These are phyloP conservation scores for Chironomus tepperi DNA, from an alignment of 1,140 invertebrate species.

Conservation along the genomic window DNA sequence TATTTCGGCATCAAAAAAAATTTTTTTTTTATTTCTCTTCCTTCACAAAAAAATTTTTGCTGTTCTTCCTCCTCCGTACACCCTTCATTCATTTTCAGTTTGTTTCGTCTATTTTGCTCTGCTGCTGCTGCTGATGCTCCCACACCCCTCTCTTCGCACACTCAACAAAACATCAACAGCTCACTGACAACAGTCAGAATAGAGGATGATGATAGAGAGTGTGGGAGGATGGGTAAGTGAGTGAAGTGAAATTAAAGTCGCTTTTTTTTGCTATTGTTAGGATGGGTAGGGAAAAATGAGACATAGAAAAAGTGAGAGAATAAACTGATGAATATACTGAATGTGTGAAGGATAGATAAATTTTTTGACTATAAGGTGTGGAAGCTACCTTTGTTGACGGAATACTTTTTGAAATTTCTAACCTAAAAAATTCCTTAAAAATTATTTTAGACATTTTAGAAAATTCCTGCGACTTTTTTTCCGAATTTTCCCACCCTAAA, in stretches of 20 bases:
- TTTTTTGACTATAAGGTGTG: neutral
- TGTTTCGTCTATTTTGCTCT: neutral
- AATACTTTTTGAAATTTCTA: too few species aligned
- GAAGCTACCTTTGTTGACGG: neutral
- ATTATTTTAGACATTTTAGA: too few species aligned
- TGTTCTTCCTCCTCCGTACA: neutral
- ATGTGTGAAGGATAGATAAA: constrained; percentile 10
- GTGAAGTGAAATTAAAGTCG: constrained; percentile 8
- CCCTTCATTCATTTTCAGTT: neutral
- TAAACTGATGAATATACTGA: neutral
- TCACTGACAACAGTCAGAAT: constrained; percentile 2
- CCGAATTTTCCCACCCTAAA: too few species aligned
- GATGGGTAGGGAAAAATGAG: neutral
- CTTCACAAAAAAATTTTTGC: neutral
- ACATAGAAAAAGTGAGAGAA: neutral
- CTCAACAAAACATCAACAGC: constrained; percentile 12
- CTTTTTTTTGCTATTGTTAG: neutral
- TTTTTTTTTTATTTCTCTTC: neutral
- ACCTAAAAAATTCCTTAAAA: too few species aligned
- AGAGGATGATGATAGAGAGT: neutral
- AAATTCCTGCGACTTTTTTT: too few species aligned
- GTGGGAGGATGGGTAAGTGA: neutral
- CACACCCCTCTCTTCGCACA: neutral
- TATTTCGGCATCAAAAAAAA: constrained; percentile 1
- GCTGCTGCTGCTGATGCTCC: neutral